phyloP scores from a whole-genome alignment of 30 jellyfish, hydroid and myxozoan species.

The Catostylus mosaicus region DNA sequence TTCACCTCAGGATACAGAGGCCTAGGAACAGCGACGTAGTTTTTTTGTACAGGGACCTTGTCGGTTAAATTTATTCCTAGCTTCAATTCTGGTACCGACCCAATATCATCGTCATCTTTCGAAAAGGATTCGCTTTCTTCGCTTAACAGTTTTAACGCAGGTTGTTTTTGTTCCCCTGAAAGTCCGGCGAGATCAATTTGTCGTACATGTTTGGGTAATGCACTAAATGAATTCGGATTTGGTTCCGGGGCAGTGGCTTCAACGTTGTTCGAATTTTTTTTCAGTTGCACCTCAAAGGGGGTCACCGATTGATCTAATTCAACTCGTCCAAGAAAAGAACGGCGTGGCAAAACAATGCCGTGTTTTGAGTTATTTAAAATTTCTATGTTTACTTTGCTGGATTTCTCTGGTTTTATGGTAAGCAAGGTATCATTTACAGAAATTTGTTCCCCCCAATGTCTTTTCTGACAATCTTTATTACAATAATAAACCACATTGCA shows the following conservation, averaged over 20 bases:
- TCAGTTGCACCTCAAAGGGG: constrained; percentile 21
- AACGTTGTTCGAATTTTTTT: constrained; percentile 10
- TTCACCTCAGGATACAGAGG: constrained; percentile 53
- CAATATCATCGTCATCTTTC: constrained; percentile 30
- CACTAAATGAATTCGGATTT: not conserved
- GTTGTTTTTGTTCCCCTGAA: constrained; percentile 24
- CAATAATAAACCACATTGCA: constrained; percentile 47
- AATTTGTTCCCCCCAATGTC: constrained; percentile 24
- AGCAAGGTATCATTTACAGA: constrained; percentile 23
- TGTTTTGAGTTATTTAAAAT: constrained; percentile 37
- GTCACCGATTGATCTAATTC: constrained; percentile 35
- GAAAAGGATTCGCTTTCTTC: constrained; percentile 30
- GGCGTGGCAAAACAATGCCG: constrained; percentile 26
- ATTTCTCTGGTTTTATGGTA: constrained; percentile 21
- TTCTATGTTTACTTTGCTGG: constrained; percentile 42
- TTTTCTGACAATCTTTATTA: constrained; percentile 38
- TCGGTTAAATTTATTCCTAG: constrained; percentile 46
- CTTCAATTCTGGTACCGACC: constrained; percentile 31
- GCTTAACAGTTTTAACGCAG: constrained; percentile 7
- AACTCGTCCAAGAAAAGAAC: constrained; percentile 26
- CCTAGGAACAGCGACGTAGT: constrained; percentile 37
- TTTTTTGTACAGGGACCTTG: constrained; percentile 43
- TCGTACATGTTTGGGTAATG: constrained; percentile 30
- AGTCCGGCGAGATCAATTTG: constrained; percentile 33
- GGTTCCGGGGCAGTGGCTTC: constrained; percentile 1